Base-by-base conservation (phyloP, 2,113 vertebrate species). In the Anhinga anhinga region DNA sequence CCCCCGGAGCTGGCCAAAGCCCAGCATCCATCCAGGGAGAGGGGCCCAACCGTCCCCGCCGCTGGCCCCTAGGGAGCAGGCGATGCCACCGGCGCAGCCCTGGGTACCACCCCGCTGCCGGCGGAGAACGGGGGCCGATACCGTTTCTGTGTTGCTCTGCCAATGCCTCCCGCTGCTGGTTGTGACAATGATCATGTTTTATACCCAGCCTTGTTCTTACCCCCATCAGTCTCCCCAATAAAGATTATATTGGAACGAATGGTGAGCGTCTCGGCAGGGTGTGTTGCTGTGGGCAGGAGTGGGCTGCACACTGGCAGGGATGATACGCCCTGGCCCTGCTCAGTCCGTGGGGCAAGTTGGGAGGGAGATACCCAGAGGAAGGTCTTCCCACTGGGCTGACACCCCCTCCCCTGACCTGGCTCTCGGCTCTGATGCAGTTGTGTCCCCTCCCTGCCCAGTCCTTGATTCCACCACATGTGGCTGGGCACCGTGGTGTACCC, bases 241-340 rank as follows among this genome's bases (percentile, higher is more conserved):
- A 98, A 98, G 93, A 25, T 97, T 95, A 97, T 96, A 96, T 95
- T 96, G 96, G 94, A 98, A 95, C 59, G 72, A 91, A 65, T 2
- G 2, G 5, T 0, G 8, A 66, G 44, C 1, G 2, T 93, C 50
- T 30, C 0, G 0, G 15, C 27, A 30, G 22, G 20, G 9, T 0
- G 3, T 0, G 1, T 49, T 4, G 2, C 67, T 40, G 74, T 0
- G 3, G 63, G 80, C 50, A 36, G 32, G 49, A 42, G 30, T 1
- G 4, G 79, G 26, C 59, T 10, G n/a, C 17, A 4, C 10, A 3
- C 23, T 17, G 1, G 29, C 16, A 0, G 2, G 36, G 76, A 7
- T 30, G 52, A 42, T 49, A 29, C 1, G 1, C 23, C 21, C 44
- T 9, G 27, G 36, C 14, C 23, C 59, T 1, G 0, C 58, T 25